Conservation (phyloP, 2,888 invertebrate species). For the Apamea crenata region DNA sequence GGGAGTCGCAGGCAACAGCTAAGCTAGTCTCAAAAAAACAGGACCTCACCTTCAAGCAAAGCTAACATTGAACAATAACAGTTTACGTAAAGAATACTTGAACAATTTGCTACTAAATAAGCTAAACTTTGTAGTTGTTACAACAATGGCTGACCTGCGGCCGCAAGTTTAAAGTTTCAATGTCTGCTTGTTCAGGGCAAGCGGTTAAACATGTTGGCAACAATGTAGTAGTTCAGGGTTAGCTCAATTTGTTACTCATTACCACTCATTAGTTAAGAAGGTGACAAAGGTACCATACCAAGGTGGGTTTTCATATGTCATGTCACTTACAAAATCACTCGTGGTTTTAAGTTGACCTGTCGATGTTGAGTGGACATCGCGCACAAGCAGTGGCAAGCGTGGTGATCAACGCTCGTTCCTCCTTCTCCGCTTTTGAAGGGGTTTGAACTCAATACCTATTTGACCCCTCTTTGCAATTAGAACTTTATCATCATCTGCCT, state of each 20-base stretch:
- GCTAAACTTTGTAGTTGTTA: constrained; percentile 30
- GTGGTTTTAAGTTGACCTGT: not conserved
- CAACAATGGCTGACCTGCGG: constrained; percentile 52
- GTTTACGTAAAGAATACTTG: constrained; percentile 14
- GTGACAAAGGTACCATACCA: not conserved
- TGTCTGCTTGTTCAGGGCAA: constrained; percentile 46
- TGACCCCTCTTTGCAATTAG: not conserved
- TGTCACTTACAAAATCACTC: constrained; percentile 3
- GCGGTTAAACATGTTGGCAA: constrained; percentile 13
- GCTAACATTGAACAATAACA: constrained; percentile 19
- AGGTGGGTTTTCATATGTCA: constrained; percentile 1
- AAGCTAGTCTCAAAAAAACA: constrained; percentile 1
- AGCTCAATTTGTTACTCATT: constrained; percentile 16
- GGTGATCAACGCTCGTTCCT: not conserved
- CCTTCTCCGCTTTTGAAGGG: not conserved
- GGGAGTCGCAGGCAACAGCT: not conserved
- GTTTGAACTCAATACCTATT: not conserved
- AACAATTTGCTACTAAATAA: constrained; percentile 14
- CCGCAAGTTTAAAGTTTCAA: constrained; percentile 35
- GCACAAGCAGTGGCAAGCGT: not conserved
- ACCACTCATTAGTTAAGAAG: constrained; percentile 31
- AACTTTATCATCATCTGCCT: no score
- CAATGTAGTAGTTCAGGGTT: constrained; percentile 44
- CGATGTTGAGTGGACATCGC: not conserved
- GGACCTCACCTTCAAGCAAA: constrained; percentile 11